phyloP scores from a whole-genome alignment of 1,140 invertebrate species.

The Apis laboriosa region DNA sequence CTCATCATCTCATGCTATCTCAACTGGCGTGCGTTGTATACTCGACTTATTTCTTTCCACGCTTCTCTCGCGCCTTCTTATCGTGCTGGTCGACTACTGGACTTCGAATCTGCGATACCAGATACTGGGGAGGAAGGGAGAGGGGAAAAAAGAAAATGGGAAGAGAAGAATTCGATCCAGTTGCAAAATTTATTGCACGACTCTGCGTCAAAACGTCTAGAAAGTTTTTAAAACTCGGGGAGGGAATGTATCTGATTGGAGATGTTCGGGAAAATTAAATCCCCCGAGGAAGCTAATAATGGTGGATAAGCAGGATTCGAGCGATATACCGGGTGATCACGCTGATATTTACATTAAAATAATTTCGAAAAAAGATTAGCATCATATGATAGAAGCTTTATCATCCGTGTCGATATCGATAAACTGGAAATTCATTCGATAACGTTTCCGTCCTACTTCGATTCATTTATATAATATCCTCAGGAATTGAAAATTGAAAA shows the following conservation, averaged over 20 bases:
- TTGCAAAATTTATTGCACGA: background rate
- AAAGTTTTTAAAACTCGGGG: background rate
- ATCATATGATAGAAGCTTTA: too few relatives aligned
- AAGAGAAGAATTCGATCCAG: too few relatives aligned
- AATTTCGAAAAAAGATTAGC: background rate
- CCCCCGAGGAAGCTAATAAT: slow-evolving; percentile 4
- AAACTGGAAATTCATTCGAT: background rate
- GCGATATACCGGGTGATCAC: slow-evolving; percentile 16
- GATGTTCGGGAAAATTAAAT: slow-evolving; percentile 18
- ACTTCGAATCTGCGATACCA: background rate
- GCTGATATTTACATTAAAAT: too few relatives aligned
- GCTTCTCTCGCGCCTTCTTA: slow-evolving; percentile 18
- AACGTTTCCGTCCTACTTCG: too few relatives aligned
- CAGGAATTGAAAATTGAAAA: too few relatives aligned
- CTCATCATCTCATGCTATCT: slow-evolving; percentile 8
- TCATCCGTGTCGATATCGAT: too few relatives aligned
- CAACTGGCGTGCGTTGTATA: slow-evolving; percentile 24
- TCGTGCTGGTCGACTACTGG: slow-evolving; percentile 13
- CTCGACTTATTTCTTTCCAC: slow-evolving; percentile 15
- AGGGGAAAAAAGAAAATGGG: too few relatives aligned
- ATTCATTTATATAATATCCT: too few relatives aligned
- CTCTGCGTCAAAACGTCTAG: background rate
- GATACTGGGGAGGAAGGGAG: background rate
- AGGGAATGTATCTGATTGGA: background rate
- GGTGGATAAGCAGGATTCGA: slow-evolving; percentile 4